These are phyloP conservation scores for Hydra vulgaris DNA, from an alignment of 30 jellyfish, hydroid and myxozoan species.

Conservation along the genomic window DNA sequence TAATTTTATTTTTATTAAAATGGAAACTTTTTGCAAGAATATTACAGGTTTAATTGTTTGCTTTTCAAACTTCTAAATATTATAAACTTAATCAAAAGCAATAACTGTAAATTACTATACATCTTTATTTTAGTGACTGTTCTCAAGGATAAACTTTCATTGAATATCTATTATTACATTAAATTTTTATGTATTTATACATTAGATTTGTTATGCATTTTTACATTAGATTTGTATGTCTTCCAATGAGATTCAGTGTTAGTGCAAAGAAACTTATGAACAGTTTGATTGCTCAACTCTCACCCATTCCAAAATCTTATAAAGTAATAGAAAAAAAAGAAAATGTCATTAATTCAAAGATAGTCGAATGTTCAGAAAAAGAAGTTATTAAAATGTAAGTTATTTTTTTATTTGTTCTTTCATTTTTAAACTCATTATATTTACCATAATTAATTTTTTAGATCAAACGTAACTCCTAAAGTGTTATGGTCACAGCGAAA, in stretches of 20 bases:
- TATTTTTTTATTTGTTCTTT: too few relatives aligned
- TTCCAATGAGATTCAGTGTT: background rate
- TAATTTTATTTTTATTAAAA: too few relatives aligned
- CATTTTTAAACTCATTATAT: background rate
- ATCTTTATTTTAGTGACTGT: too few relatives aligned
- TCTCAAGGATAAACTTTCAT: too few relatives aligned
- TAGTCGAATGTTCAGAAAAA: too few relatives aligned
- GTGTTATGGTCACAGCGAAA: conserved; percentile 61
- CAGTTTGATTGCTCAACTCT: background rate
- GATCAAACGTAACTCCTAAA: conserved; percentile 35
- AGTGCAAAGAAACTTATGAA: background rate
- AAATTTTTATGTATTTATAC: too few relatives aligned
- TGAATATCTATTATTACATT: too few relatives aligned
- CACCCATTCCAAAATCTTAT: background rate
- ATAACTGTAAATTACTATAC: too few relatives aligned
- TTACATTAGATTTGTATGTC: background rate
- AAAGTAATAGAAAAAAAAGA: background rate
- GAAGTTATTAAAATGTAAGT: background rate
- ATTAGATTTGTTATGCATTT: background rate
- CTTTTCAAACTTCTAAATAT: too few relatives aligned
- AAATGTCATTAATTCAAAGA: background rate
- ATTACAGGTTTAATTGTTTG: too few relatives aligned
- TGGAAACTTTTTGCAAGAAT: too few relatives aligned
- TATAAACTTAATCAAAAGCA: too few relatives aligned
- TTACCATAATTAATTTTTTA: background rate